These are phyloP conservation scores for Numenius arquata DNA, from an alignment of 2,113 vertebrate species.

Conservation along the genomic window DNA sequence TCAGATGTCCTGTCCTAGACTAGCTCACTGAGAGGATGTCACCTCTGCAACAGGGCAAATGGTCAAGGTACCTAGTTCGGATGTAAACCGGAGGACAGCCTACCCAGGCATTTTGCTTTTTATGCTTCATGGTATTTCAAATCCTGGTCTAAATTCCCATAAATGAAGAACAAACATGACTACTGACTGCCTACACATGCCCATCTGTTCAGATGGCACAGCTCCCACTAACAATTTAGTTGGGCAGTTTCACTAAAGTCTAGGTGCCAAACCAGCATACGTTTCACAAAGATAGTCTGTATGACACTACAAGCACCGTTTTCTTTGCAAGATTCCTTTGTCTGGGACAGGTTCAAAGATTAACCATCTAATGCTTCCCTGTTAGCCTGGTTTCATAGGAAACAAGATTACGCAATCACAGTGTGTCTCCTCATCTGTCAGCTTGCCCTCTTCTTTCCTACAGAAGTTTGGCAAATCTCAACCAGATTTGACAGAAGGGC, in stretches of 20 bases:
- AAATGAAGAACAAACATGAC: constrained; percentile 63
- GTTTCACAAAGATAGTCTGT: constrained; percentile 48
- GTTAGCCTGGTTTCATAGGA: not conserved
- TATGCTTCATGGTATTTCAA: constrained; percentile 36
- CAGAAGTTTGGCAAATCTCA: not conserved
- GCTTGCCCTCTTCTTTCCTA: not conserved
- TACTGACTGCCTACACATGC: constrained; percentile 58
- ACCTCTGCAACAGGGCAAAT: not conserved
- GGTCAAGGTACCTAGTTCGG: not conserved
- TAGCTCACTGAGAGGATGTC: not conserved
- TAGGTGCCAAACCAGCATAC: constrained; percentile 63
- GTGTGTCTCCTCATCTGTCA: not conserved
- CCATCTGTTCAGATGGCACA: constrained; percentile 69
- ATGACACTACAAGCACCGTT: not conserved
- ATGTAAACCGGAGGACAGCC: not conserved
- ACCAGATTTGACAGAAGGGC: not conserved
- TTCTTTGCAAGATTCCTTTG: not conserved
- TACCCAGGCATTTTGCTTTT: not conserved
- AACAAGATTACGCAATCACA: not conserved
- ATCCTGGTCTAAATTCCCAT: constrained; percentile 58
- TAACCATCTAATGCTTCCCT: not conserved
- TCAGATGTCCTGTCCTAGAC: not conserved
- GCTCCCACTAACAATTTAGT: constrained; percentile 57
- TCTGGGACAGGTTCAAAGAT: constrained; percentile 17
- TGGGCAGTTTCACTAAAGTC: constrained; percentile 51